A percentile compares a stretch with the other conserved stretches of the same genome.
Evolutionary conservation across 1,140 invertebrate species (phyloP).

Genomic region (Monochamus saltuarius): DNA sequence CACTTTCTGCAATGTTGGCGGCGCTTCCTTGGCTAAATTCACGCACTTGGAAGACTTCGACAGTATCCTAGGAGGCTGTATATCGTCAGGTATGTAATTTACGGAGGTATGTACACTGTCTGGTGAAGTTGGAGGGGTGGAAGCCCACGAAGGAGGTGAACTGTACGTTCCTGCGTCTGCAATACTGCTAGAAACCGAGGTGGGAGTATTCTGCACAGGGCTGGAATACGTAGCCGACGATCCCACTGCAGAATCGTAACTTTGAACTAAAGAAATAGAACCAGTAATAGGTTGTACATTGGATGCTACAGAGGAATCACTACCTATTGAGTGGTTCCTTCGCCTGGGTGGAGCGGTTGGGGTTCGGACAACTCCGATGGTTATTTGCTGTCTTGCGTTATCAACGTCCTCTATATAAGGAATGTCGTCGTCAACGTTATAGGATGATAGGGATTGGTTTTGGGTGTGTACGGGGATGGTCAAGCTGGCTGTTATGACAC

Average conservation of each 20-base stretch:
- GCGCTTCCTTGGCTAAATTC: constrained; percentile 42
- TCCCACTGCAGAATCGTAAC: constrained; percentile 61
- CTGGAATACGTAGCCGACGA: constrained; percentile 59
- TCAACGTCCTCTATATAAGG: constrained; percentile 68
- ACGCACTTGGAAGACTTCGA: constrained; percentile 21
- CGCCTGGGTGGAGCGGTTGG: constrained; percentile 39
- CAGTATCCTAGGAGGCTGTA: constrained; percentile 31
- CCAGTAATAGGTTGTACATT: constrained; percentile 53
- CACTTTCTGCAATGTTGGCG: constrained; percentile 58
- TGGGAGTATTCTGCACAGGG: constrained; percentile 54
- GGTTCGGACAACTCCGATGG: constrained; percentile 40
- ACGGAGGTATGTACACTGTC: constrained; percentile 55
- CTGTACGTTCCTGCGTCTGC: constrained; percentile 52
- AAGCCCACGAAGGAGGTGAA: constrained; percentile 63
- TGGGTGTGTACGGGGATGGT: constrained; percentile 68
- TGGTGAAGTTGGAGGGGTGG: constrained; percentile 61
- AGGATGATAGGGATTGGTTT: constrained; percentile 35
- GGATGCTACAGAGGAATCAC: constrained; percentile 54
- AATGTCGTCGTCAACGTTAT: constrained; percentile 63
- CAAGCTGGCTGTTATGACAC: constrained; percentile 78
- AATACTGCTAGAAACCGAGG: constrained; percentile 47
- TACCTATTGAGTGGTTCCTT: constrained; percentile 52
- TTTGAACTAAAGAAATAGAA: constrained; percentile 48
- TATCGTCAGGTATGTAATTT: constrained; percentile 58
- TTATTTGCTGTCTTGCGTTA: constrained; percentile 44